These are phyloP conservation scores for Oenanthe oenanthe DNA, from an alignment of 2,113 vertebrate genomes.

Conservation along the genomic window DNA sequence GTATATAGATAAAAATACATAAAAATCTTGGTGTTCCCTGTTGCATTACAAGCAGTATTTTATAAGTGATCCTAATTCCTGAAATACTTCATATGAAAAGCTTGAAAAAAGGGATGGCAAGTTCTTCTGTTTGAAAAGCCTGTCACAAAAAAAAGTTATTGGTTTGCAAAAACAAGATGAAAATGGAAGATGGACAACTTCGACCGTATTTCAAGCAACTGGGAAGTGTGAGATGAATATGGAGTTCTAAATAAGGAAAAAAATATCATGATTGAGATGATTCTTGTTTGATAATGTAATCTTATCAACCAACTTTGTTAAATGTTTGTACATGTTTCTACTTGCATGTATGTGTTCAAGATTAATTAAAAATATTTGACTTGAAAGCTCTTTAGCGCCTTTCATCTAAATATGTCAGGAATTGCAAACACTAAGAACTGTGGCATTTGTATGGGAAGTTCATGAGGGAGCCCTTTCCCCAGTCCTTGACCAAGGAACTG, in stretches of 20 bases:
- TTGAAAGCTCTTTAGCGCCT: constrained; percentile 57
- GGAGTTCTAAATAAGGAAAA: background rate
- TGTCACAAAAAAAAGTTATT: background rate
- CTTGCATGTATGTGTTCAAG: constrained; percentile 51
- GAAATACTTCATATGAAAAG: background rate
- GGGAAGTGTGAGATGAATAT: background rate
- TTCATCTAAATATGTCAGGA: constrained; percentile 48
- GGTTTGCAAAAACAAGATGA: background rate
- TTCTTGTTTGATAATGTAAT: constrained; percentile 36
- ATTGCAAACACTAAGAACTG: background rate
- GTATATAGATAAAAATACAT: background rate
- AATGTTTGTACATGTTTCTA: constrained; percentile 57
- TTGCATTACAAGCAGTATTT: background rate
- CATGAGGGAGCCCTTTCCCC: background rate
- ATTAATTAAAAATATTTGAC: constrained; percentile 67
- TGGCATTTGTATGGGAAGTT: background rate
- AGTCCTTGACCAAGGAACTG: background rate
- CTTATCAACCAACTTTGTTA: background rate
- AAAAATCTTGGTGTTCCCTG: background rate
- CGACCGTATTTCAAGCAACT: background rate
- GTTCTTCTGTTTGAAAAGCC: background rate
- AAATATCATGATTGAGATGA: background rate
- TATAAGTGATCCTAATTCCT: background rate
- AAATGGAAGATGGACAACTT: background rate
- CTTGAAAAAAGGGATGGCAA: background rate